Percentiles rank a stretch among this genome's conserved stretches.
Evolutionary conservation across 2,888 invertebrate genomes (phyloP).

Genomic region (Lomographa bimaculata): DNA sequence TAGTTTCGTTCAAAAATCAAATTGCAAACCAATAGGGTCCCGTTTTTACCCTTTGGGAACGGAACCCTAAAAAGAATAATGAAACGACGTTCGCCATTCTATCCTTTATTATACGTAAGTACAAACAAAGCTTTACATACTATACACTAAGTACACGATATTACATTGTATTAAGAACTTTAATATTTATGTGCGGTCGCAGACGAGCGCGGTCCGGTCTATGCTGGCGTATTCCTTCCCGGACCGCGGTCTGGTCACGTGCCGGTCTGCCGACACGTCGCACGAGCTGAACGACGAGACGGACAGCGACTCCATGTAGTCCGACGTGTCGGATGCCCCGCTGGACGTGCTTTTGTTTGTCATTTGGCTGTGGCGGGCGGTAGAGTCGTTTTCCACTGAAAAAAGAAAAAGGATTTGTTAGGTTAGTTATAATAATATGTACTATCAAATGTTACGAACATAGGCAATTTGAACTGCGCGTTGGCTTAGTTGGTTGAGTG

Average conservation of each 20-base stretch:
- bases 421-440: too few species aligned
- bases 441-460: too few species aligned
- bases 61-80: slow-evolving; percentile 10
- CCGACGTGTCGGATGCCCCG: slow-evolving; percentile 89
- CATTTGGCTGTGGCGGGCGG: slow-evolving; percentile 80
- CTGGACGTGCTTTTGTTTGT: slow-evolving; percentile 75
- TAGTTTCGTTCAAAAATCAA: too few species aligned
- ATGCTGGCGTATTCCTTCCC: slow-evolving; percentile 75
- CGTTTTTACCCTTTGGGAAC: too few species aligned
- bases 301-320: slow-evolving; percentile 89
- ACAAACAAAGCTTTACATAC: slow-evolving; percentile 37
- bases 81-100: slow-evolving; percentile 26
- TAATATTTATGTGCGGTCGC: slow-evolving; percentile 16
- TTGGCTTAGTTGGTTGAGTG: too few species aligned
- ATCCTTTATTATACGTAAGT: slow-evolving; percentile 35
- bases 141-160: slow-evolving; percentile 26
- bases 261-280: slow-evolving; percentile 82
- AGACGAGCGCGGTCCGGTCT: slow-evolving; percentile 59
- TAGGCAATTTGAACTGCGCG: too few species aligned
- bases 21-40: too few species aligned
- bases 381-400: slow-evolving; percentile 73
- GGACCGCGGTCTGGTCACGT: slow-evolving; percentile 68
- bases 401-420: slow-evolving; percentile 3
- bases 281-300: slow-evolving; percentile 87
- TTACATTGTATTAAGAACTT: not conserved